These are phyloP conservation scores for Lasioglossum baleicum DNA, from an alignment of 1,140 invertebrate genomes.

Conservation along the genomic window DNA sequence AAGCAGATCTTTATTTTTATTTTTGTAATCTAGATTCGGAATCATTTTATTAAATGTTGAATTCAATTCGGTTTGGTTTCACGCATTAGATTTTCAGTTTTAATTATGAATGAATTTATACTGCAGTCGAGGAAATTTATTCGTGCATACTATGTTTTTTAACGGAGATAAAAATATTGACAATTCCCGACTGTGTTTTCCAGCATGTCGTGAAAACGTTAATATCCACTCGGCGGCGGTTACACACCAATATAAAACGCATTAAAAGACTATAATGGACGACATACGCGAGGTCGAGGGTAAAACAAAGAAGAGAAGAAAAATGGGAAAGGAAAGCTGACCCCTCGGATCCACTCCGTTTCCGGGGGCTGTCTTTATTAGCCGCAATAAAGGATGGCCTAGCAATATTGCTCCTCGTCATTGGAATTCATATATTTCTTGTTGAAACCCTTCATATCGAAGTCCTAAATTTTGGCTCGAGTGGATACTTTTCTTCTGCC, in stretches of 20 bases:
- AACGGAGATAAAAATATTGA: no score
- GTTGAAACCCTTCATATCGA: conserved; percentile 55
- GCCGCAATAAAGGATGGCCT: conserved; percentile 61
- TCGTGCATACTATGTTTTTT: no score
- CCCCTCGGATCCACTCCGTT: conserved; percentile 28
- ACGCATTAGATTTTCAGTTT: no score
- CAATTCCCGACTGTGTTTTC: no score
- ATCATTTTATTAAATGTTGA: no score
- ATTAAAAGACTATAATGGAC: conserved; percentile 15
- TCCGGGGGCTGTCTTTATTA: conserved; percentile 55
- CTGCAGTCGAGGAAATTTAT: no score
- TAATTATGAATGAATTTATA: no score
- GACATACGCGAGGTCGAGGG: neutral
- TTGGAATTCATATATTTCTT: conserved; percentile 67
- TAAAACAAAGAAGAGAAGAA: neutral
- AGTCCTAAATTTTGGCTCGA: conserved; percentile 60
- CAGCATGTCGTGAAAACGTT: neutral
- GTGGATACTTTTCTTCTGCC: conserved; percentile 45
- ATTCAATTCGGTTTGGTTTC: no score
- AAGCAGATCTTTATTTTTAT: no score
- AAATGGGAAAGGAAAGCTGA: conserved; percentile 11
- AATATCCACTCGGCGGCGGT: neutral
- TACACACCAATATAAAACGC: conserved; percentile 2
- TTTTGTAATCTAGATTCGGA: no score
- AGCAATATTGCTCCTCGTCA: conserved; percentile 61